Conservation (phyloP, 92 coral and sea anemone species). For the Palythoa grandis region DNA sequence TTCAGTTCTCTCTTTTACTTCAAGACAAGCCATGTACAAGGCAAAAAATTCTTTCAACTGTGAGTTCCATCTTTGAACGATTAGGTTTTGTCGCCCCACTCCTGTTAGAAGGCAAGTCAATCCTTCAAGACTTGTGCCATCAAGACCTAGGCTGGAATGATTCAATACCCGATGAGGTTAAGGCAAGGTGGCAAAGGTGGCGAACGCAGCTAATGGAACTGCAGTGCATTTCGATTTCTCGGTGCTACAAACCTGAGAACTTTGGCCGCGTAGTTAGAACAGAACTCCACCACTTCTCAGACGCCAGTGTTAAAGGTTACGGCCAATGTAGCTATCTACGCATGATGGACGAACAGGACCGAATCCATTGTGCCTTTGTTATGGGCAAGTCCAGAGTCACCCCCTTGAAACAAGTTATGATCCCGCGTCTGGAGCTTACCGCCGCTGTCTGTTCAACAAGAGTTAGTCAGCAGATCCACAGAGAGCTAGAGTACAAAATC, state of each 20-base stretch:
- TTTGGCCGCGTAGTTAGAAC: neutral
- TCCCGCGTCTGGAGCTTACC: constrained; percentile 25
- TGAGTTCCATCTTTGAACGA: constrained; percentile 50
- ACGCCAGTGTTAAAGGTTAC: constrained; percentile 44
- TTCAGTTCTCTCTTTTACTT: constrained; percentile 46
- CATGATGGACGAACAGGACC: neutral
- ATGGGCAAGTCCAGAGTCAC: constrained; percentile 49
- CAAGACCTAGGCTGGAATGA: constrained; percentile 44
- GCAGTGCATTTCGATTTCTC: neutral
- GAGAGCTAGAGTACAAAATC: neutral
- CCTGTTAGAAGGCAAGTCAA: constrained; percentile 38
- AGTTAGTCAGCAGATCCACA: neutral
- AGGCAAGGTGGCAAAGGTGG: constrained; percentile 48
- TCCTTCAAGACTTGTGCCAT: constrained; percentile 54
- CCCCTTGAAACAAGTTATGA: constrained; percentile 25
- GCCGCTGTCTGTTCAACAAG: constrained; percentile 5
- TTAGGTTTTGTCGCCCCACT: constrained; percentile 46
- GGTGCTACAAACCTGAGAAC: constrained; percentile 9
- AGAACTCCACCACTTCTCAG: constrained; percentile 41
- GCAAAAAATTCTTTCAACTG: constrained; percentile 41
- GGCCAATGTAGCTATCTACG: constrained; percentile 32
- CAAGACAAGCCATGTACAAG: constrained; percentile 56
- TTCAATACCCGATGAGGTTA: constrained; percentile 33
- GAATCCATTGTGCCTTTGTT: neutral
- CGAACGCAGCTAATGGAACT: neutral